Conservation (phyloP, 2,113 vertebrate species). For the Siphamia tubifer region DNA sequence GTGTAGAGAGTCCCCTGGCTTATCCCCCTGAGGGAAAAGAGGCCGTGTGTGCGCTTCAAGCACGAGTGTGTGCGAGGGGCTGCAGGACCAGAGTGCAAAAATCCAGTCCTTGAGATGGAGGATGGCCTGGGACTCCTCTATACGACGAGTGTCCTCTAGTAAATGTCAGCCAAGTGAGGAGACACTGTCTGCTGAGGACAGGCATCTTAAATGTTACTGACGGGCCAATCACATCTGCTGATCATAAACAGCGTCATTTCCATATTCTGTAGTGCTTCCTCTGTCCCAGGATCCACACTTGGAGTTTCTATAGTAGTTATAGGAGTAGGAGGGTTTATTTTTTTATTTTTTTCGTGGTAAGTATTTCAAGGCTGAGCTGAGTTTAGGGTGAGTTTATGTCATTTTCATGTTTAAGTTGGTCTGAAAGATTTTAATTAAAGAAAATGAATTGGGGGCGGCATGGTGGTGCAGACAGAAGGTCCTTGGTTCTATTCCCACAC, state of each 20-base stretch:
- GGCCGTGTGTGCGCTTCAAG: background rate
- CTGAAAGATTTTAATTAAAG: no score
- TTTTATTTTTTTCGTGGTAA: no score
- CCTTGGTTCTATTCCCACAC: no score
- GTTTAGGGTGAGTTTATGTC: no score
- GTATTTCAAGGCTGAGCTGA: no score
- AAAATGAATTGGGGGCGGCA: no score
- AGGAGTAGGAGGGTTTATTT: no score
- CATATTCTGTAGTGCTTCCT: background rate
- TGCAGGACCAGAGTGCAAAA: conserved; percentile 12
- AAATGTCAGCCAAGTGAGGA: conserved; percentile 45
- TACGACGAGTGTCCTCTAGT: conserved; percentile 13
- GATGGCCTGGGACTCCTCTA: conserved; percentile 12
- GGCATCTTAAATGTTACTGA: background rate
- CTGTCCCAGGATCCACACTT: no score
- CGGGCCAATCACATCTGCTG: background rate
- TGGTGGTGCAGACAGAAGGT: no score
- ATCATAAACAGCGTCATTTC: background rate
- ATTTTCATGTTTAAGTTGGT: no score
- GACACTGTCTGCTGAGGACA: background rate
- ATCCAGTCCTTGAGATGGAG: conserved; percentile 22
- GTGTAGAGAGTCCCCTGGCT: conserved; percentile 39
- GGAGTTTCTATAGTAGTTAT: no score
- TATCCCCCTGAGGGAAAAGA: conserved; percentile 9
- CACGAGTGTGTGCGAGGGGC: background rate